A percentile compares a stretch with the other conserved stretches of the same genome.
Evolutionary conservation across 2,888 invertebrate species (phyloP).

Genomic region (Dichetophora obliterata): DNA sequence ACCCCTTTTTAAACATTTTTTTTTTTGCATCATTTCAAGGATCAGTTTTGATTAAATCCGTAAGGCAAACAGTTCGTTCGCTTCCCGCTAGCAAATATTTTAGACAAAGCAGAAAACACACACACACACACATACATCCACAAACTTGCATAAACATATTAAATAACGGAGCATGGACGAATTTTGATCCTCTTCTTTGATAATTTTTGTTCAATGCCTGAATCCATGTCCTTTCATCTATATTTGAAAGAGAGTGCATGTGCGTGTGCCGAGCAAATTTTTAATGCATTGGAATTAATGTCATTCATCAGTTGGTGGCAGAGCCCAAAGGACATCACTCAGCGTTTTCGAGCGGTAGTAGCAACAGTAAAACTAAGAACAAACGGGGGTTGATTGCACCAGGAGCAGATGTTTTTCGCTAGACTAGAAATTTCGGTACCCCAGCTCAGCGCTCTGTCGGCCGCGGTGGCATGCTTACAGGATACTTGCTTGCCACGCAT

Average conservation of each 20-base stretch:
- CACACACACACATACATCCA: not conserved
- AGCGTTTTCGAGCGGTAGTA: not conserved
- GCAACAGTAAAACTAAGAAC: not conserved
- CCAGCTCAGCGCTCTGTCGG: conserved; percentile 47
- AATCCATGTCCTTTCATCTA: not conserved
- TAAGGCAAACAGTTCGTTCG: conserved; percentile 39
- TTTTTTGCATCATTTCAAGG: conserved; percentile 41
- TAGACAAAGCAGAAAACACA: not conserved
- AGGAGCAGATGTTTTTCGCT: conserved; percentile 65
- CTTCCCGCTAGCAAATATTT: not conserved
- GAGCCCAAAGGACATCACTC: conserved; percentile 13
- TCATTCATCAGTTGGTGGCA: conserved; percentile 31
- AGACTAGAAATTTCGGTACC: conserved; percentile 41
- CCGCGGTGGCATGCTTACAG: conserved; percentile 48
- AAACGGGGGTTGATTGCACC: conserved; percentile 55
- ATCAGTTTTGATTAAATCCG: conserved; percentile 48
- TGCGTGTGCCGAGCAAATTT: conserved; percentile 27
- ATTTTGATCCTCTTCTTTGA: not conserved
- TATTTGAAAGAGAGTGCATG: not conserved
- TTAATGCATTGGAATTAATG: conserved; percentile 43
- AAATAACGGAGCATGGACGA: conserved; percentile 30
- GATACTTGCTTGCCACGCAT: conserved; percentile 48
- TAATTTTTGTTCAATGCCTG: not conserved
- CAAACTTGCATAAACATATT: not conserved
- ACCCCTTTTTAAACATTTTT: conserved; percentile 26